phyloP scores from a whole-genome alignment of 2,113 vertebrate species.

The Epinephelus fuscoguttatus region DNA sequence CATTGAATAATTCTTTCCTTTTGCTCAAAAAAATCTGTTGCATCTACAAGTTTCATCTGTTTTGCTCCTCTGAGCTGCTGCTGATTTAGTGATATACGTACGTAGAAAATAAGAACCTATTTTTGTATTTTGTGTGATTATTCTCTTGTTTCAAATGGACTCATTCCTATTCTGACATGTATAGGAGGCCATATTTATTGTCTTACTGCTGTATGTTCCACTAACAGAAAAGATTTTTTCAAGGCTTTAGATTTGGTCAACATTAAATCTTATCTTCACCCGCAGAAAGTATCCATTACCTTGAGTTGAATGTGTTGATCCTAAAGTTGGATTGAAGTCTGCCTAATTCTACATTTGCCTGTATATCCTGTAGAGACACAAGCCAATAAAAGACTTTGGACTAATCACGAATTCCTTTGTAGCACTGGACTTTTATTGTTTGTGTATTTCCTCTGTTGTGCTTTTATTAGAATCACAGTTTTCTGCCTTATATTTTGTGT shows the following conservation, averaged over 20 bases:
- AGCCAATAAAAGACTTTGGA: slow-evolving; percentile 3
- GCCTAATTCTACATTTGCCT: not conserved
- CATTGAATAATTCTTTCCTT: not conserved
- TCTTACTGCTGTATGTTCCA: slow-evolving; percentile 4
- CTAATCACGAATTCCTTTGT: not conserved
- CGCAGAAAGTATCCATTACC: not conserved
- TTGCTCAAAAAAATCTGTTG: slow-evolving; percentile 9
- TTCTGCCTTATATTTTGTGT: not conserved
- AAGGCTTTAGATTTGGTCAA: not conserved
- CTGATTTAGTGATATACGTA: not conserved
- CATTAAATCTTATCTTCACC: not conserved
- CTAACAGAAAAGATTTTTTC: not conserved
- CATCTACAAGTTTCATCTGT: not conserved
- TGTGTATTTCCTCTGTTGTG: not conserved
- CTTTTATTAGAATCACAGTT: slow-evolving; percentile 18
- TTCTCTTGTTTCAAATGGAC: not conserved
- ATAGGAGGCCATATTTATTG: not conserved
- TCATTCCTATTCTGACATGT: not conserved
- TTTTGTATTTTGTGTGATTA: slow-evolving; percentile 28
- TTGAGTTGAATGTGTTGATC: not conserved
- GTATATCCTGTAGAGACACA: not conserved
- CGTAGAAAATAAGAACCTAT: not conserved
- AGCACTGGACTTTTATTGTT: not conserved
- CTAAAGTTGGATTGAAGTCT: not conserved
- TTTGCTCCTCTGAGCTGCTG: slow-evolving; percentile 10